Conservation (phyloP, 2,888 invertebrate species). For the Cactoblastis cactorum region DNA sequence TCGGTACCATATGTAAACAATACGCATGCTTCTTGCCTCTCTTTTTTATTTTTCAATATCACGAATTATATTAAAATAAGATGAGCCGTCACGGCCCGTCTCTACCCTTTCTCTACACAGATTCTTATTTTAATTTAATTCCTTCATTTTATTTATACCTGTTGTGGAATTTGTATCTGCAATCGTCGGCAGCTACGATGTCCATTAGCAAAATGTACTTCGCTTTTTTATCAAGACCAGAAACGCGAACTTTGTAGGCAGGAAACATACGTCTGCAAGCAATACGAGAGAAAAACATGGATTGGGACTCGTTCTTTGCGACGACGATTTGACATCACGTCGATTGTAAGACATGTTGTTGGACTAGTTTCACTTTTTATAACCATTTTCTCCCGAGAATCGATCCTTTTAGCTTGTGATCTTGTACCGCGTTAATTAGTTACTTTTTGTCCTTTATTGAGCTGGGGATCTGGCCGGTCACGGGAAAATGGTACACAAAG, state of each 20-base stretch:
- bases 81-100: constrained; percentile 36
- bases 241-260: constrained; percentile 97
- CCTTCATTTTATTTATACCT: constrained; percentile 82
- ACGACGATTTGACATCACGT: constrained; percentile 75
- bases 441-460: constrained; percentile 27
- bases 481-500: constrained; percentile 25
- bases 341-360: constrained; percentile 72
- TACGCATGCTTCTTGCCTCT: constrained; percentile 85
- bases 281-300: constrained; percentile 78
- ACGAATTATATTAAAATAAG: constrained; percentile 77
- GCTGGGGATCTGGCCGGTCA: constrained; percentile 18
- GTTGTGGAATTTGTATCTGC: constrained; percentile 96
- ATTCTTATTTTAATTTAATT: constrained; percentile 76
- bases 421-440: constrained; percentile 55
- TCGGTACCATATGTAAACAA: constrained; percentile 46
- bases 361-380: constrained; percentile 66
- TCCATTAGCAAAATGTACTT: constrained; percentile 98
- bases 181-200: constrained; percentile 97
- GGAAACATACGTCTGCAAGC: constrained; percentile 98
- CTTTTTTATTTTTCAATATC: constrained; percentile 49
- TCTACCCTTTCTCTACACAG: constrained; percentile 36
- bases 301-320: constrained; percentile 70
- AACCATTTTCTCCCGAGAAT: constrained; percentile 45
- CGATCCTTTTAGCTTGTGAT: constrained; percentile 72
- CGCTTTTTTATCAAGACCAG: constrained; percentile 97